phyloP scores from a whole-genome alignment of 2,113 vertebrate genomes.

The Mesocricetus auratus region DNA sequence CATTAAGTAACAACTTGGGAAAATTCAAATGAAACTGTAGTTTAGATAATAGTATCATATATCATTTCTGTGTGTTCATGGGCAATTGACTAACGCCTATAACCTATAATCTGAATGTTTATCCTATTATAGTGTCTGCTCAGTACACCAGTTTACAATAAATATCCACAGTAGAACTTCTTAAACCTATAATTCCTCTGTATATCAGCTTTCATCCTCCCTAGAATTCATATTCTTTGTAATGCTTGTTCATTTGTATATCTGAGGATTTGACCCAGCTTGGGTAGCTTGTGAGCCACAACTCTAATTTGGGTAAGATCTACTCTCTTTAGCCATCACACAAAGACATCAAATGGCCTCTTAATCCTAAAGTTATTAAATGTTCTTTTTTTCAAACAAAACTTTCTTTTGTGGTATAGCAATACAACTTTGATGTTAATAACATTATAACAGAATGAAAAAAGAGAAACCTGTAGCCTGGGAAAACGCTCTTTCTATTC shows the following conservation, averaged over 20 bases:
- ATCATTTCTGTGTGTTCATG: background rate
- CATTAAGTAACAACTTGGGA: background rate
- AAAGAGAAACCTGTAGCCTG: background rate
- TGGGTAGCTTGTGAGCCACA: background rate
- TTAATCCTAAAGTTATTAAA: conserved; percentile 19
- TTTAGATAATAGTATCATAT: background rate
- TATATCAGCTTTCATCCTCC: background rate
- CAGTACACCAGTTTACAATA: background rate
- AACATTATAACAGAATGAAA: background rate
- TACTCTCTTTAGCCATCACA: background rate
- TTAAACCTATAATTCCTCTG: background rate
- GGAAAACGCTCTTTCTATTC: background rate
- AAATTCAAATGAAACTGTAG: background rate
- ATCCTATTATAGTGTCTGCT: background rate
- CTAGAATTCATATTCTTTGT: background rate
- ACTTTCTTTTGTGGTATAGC: background rate
- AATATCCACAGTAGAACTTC: background rate
- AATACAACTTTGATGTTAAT: background rate
- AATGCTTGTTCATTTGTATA: background rate
- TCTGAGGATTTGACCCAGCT: background rate
- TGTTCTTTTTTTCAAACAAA: background rate
- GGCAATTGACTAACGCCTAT: background rate
- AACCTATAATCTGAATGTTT: background rate
- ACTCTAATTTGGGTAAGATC: background rate
- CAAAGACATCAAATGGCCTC: background rate